Evolutionary conservation across 1,140 invertebrate species (phyloP).

Genomic region (Drosophila ohnishii): DNA sequence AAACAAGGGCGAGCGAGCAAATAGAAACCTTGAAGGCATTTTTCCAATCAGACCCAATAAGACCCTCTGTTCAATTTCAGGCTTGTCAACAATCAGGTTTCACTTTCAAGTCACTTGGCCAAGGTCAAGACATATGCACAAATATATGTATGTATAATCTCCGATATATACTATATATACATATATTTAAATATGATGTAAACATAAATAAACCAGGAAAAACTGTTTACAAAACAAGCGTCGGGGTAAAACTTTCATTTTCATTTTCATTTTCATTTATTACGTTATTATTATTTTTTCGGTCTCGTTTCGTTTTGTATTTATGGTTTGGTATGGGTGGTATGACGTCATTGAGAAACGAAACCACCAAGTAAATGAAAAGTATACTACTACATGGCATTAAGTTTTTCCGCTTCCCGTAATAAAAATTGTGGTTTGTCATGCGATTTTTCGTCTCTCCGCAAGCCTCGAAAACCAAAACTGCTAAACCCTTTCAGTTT

Average conservation of each 20-base stretch:
- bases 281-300: slow-evolving; percentile 48
- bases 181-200: slow-evolving; percentile 29
- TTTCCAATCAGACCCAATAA: slow-evolving; percentile 16
- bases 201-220: slow-evolving; percentile 20
- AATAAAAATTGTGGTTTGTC: slow-evolving; percentile 74
- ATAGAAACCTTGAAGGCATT: slow-evolving; percentile 8
- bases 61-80: slow-evolving; percentile 15
- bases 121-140: slow-evolving; percentile 45
- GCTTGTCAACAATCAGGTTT: slow-evolving; percentile 22
- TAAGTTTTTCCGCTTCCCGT: slow-evolving; percentile 61
- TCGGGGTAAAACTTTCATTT: slow-evolving; percentile 27
- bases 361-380: slow-evolving; percentile 59
- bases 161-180: slow-evolving; percentile 5
- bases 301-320: slow-evolving; percentile 4
- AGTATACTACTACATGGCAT: slow-evolving; percentile 45
- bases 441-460: slow-evolving; percentile 67
- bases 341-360: slow-evolving; percentile 57
- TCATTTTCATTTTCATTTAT: slow-evolving; percentile 47
- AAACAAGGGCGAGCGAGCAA: background rate
- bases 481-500: slow-evolving; percentile 11
- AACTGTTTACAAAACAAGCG: slow-evolving; percentile 62
- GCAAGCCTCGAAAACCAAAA: background rate
- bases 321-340: background rate
- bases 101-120: slow-evolving; percentile 38
- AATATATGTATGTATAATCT: background rate